Evolutionary conservation across 2,888 invertebrate genomes (phyloP), one percentile per base, ranked within the genome.

Genomic region (Brenthis ino): DNA sequence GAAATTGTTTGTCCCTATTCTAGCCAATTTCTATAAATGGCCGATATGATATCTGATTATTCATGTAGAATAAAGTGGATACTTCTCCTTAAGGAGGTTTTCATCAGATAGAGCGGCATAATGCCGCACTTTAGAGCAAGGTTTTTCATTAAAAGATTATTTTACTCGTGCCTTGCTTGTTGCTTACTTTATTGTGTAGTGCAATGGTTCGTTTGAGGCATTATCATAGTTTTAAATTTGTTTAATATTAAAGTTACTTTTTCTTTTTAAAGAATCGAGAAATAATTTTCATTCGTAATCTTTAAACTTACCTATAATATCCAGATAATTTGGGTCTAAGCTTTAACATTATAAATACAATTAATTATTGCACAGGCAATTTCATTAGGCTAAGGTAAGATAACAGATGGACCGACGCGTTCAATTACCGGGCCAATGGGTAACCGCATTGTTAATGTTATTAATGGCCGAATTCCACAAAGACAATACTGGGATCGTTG

Each of bases 361-460:
- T 86, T 84, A 87, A 87, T 86, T 79, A 83, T 78, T 76, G 71
- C 78, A 76, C 80, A 79, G 83, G 82, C 84, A 83, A 84, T 87
- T 84, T 82, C 81, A 85, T 85, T 84, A 84, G 77, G 75, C 73
- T 70, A 76, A 74, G 77, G 76, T 78, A 79, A 82, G 85, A 86
- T 85, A 86, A 85, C 81, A 81, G 85, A 86, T 83, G 83, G 80
- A 74, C 70, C 74, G 69, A 72, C 65, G 79, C 77, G 83, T 84
- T 84, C 85, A 83, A 87, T 87, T 86, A 84, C 80, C 80, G 77
- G 77, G 72, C 75, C 77, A 73, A 70, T 69, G 75, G 81, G 80
- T 72, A 76, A 79, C 81, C 84, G 84, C 85, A 86, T 86, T 86
- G 86, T 86, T 81, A 82, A 81, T 84, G 82, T 85, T 88, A 85